Percentiles rank a stretch among this genome's conserved stretches.
phyloP scores from a whole-genome alignment of 2,797 vertebrate species.

The Uromys caudimaculatus region DNA sequence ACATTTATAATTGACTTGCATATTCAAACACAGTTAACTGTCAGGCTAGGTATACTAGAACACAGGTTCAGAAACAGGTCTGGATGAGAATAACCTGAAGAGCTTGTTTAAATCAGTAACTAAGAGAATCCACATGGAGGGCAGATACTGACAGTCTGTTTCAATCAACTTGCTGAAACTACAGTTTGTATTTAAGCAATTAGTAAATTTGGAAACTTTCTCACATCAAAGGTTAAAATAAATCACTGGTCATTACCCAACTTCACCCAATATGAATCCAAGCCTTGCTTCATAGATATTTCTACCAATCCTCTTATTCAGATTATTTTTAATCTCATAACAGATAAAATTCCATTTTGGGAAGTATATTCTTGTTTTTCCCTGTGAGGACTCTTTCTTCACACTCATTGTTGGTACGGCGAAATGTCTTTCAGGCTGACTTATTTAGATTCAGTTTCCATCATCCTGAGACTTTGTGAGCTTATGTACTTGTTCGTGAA shows the following conservation, averaged over 20 bases:
- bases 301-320: not conserved
- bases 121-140: fast-evolving
- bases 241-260: not conserved
- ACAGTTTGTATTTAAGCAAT: fast-evolving
- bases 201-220: fast-evolving
- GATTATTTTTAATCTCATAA: not conserved
- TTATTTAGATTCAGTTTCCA: not conserved
- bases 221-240: not conserved
- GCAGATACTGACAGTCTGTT: not conserved
- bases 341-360: not conserved
- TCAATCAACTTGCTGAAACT: not conserved
- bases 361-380: not conserved
- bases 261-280: not conserved
- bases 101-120: not conserved
- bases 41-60: not conserved
- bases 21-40: not conserved
- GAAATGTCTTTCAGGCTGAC: not conserved
- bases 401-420: not conserved
- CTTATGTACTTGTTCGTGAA: not conserved
- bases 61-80: not conserved
- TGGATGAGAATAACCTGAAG: not conserved
- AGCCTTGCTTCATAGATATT: not conserved
- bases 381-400: not conserved
- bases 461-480: not conserved
- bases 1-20: not conserved